Base-by-base conservation (phyloP, 2,113 vertebrate species). In the Pelecanus crispus region DNA sequence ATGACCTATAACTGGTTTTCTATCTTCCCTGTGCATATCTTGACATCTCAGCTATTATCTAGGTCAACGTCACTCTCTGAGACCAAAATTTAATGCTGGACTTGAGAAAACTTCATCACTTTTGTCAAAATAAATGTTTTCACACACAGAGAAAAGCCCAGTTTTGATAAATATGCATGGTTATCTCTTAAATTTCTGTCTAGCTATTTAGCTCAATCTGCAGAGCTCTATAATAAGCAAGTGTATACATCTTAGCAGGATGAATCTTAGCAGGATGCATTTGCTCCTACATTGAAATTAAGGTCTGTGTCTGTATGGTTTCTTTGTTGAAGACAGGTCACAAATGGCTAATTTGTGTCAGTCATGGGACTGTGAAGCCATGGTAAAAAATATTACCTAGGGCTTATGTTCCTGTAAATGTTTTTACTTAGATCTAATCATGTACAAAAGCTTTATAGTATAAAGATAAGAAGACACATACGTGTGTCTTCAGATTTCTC, bases 131-230 rank as follows among this genome's bases (percentile, higher is more conserved):
- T 32, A 67, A 17, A 29, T 77, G 8, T 70, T 91, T 83, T 80
- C 20, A 40, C 4, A 18, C 3, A 21, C 2, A 38, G 2, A 53
- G 3, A 72, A 66, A 40, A 4, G 0, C 9, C 13, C 4, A 24
- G 7, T 72, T 82, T 73, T 83, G 9, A 44, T 56, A 81, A 86
- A 83, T 52, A 77, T 61, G 16, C 12, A 59, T 29, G 44, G 8
- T 11, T 73, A 31, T 13, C 1, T 44, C 17, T 22, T 36, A 52
- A 36, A 70, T 61, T 73, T 83, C 21, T 71, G 10, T 40, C 11
- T 55, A 45, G 16, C 24, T 70, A 15, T 36, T 73, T 73, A 84
- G 31, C 4, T 82, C 13, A 59, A 10, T 34, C 9, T 88, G 6
- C 11, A 36, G 55, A 77, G 19, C 12, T 40, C 17, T 77, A 2